Percentiles rank a stretch among this genome's conserved stretches.
phyloP scores from a whole-genome alignment of 2,113 vertebrate species.

The Sorex fumeus region DNA sequence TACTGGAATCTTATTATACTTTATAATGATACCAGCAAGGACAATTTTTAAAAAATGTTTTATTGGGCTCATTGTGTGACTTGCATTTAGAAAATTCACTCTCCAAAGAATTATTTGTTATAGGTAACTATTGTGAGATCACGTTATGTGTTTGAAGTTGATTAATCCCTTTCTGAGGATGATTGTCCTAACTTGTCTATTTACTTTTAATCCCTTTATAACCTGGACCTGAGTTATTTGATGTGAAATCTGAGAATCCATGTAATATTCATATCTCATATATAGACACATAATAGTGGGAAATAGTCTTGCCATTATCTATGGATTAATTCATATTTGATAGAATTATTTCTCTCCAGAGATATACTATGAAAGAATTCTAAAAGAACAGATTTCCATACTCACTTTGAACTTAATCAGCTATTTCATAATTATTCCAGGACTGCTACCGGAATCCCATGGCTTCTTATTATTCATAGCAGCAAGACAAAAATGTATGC shows the following conservation, averaged over 20 bases:
- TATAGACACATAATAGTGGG: slow-evolving; percentile 56
- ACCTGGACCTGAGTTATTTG: slow-evolving; percentile 66
- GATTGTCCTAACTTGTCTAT: slow-evolving; percentile 51
- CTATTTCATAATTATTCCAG: slow-evolving; percentile 83
- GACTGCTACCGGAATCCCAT: slow-evolving; percentile 72
- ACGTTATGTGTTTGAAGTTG: slow-evolving; percentile 65
- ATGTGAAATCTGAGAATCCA: slow-evolving; percentile 69
- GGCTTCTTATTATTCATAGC: slow-evolving; percentile 81
- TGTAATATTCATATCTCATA: slow-evolving; percentile 69
- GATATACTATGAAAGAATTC: slow-evolving; percentile 80
- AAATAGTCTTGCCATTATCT: slow-evolving; percentile 72
- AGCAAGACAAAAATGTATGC: slow-evolving; percentile 73
- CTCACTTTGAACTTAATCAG: slow-evolving; percentile 84
- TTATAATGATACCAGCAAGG: slow-evolving; percentile 81
- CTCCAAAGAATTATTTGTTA: slow-evolving; percentile 63
- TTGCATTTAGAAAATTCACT: slow-evolving; percentile 68
- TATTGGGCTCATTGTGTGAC: slow-evolving; percentile 78
- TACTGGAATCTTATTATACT: slow-evolving; percentile 81
- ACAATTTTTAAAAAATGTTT: slow-evolving; percentile 77
- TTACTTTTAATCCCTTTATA: slow-evolving; percentile 76
- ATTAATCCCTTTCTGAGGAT: slow-evolving; percentile 71
- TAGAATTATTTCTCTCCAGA: slow-evolving; percentile 82
- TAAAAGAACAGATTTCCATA: slow-evolving; percentile 84
- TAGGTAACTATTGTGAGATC: slow-evolving; percentile 69
- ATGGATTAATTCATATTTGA: slow-evolving; percentile 84